These are phyloP conservation scores for Oryzaephilus surinamensis DNA, from an alignment of 1,140 invertebrate genomes.

Conservation along the genomic window DNA sequence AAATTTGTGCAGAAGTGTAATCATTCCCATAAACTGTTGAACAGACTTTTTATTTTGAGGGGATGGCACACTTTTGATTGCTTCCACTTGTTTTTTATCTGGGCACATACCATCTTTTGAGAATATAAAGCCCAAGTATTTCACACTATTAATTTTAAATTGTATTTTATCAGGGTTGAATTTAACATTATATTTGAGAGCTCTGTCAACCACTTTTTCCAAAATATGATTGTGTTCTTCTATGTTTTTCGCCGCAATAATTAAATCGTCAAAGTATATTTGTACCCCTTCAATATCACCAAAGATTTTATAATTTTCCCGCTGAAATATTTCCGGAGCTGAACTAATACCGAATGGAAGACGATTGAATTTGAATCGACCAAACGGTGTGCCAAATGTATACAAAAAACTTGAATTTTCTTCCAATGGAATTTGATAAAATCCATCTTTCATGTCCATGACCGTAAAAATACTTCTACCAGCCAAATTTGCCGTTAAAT, in stretches of 20 bases:
- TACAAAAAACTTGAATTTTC: constrained; percentile 31
- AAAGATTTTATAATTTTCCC: constrained; percentile 23
- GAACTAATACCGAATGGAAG: constrained; percentile 30
- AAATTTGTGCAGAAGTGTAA: too few species aligned
- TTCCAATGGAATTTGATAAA: constrained; percentile 36
- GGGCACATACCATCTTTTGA: constrained; percentile 14
- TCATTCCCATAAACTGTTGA: constrained; percentile 24
- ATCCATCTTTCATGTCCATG: constrained; percentile 36
- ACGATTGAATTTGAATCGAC: constrained; percentile 15
- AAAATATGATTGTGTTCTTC: constrained; percentile 19
- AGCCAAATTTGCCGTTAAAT: constrained; percentile 19
- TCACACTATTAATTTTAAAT: constrained; percentile 25
- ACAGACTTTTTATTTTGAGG: constrained; percentile 29
- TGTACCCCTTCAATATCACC: constrained; percentile 25
- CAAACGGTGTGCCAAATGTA: constrained; percentile 36
- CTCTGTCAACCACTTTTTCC: constrained; percentile 16
- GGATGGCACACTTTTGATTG: constrained; percentile 22
- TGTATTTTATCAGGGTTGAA: constrained; percentile 27
- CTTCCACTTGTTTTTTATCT: constrained; percentile 12
- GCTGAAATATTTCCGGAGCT: constrained; percentile 34
- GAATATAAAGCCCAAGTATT: constrained; percentile 26
- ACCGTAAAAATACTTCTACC: constrained; percentile 33
- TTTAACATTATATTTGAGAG: constrained; percentile 23
- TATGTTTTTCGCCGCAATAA: constrained; percentile 20
- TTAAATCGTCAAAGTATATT: constrained; percentile 29